These are phyloP conservation scores for Grus americana DNA, from an alignment of 2,113 vertebrate genomes.

Conservation along the genomic window DNA sequence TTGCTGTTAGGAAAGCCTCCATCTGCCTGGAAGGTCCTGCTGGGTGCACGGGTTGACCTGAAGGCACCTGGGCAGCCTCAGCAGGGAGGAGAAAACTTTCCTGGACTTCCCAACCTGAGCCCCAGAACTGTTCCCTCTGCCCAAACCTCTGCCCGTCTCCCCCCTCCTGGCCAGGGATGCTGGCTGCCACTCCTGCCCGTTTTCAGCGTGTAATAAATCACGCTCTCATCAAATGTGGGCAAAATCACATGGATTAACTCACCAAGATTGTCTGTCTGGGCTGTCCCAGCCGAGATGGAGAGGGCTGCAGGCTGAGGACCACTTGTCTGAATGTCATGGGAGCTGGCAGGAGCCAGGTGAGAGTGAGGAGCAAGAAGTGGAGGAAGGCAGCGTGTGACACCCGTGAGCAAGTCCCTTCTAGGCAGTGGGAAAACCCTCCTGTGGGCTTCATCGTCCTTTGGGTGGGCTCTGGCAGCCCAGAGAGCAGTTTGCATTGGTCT, in stretches of 20 bases:
- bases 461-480: not conserved
- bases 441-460: not conserved
- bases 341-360: not conserved
- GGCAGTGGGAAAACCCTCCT: not conserved
- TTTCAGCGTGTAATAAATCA: fast-evolving
- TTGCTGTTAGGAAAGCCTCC: not conserved
- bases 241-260: not conserved
- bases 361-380: not conserved
- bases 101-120: not conserved
- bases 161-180: not conserved
- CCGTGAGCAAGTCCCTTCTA: fast-evolving
- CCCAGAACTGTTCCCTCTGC: not conserved
- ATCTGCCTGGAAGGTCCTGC: not conserved
- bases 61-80: not conserved
- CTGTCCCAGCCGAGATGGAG: not conserved
- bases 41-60: fast-evolving
- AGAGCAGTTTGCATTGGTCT: not conserved
- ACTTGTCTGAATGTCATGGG: not conserved
- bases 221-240: not conserved
- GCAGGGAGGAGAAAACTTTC: not conserved
- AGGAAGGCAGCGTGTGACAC: not conserved
- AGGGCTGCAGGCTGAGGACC: not conserved
- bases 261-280: not conserved
- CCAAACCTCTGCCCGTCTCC: fast-evolving
- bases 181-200: not conserved